phyloP scores from a whole-genome alignment of 2,797 vertebrate species.

The Simalia tracyae region DNA sequence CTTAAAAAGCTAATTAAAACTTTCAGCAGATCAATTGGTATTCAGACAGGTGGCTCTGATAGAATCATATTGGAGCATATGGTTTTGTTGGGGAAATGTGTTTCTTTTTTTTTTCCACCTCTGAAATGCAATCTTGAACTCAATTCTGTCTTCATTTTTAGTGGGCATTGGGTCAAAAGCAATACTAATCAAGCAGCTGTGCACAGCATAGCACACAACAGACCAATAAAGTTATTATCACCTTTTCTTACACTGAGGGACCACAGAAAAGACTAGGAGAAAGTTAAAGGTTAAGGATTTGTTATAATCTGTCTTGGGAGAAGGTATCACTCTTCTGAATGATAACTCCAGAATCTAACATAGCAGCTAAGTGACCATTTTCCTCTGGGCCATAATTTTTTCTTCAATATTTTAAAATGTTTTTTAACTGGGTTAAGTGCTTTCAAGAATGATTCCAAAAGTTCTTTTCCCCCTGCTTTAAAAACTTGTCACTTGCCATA shows the following conservation, averaged over 20 bases:
- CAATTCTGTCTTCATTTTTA: conserved; percentile 58
- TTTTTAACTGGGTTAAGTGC: not conserved
- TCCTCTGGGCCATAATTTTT: not conserved
- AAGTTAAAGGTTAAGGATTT: conserved; percentile 48
- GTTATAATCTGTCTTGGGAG: conserved; percentile 43
- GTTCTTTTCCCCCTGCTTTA: not conserved
- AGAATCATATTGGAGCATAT: conserved; percentile 30
- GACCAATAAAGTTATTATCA: conserved; percentile 35
- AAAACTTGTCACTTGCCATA: not conserved
- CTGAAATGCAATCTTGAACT: conserved; percentile 49
- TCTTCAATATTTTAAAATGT: not conserved
- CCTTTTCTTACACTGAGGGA: conserved; percentile 28
- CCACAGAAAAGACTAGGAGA: conserved; percentile 24
- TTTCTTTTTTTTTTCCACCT: conserved; percentile 32
- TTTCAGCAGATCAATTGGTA: not conserved
- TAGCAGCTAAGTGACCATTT: not conserved
- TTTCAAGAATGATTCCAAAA: not conserved
- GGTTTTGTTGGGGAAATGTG: conserved; percentile 30
- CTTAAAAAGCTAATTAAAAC: conserved; percentile 1
- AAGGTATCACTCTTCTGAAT: conserved; percentile 36
- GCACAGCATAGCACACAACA: conserved; percentile 24
- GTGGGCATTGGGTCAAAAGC: conserved; percentile 45
- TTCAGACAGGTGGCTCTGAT: not conserved
- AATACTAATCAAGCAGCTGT: conserved; percentile 49
- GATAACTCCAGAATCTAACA: conserved; percentile 36